phyloP scores from a whole-genome alignment of 2,888 invertebrate species.

The Microplitis manilae region DNA sequence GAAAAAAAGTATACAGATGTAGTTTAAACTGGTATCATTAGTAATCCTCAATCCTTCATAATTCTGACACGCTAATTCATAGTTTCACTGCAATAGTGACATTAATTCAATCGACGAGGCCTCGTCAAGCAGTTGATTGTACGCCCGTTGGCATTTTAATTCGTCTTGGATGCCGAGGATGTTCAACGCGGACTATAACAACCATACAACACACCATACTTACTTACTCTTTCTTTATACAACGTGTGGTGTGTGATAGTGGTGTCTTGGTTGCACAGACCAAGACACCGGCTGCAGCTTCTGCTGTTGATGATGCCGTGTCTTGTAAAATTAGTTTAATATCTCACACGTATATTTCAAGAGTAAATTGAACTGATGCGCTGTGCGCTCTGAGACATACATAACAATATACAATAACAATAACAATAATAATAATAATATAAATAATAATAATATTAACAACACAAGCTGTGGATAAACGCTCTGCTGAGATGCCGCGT shows the following conservation, averaged over 20 bases:
- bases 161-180: constrained; percentile 30
- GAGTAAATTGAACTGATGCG: constrained; percentile 47
- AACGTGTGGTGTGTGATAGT: background rate
- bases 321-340: constrained; percentile 1
- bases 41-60: constrained; percentile 38
- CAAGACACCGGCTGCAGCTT: constrained; percentile 38
- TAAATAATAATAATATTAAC: background rate
- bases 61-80: constrained; percentile 41
- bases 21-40: constrained; percentile 29
- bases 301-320: constrained; percentile 27
- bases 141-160: constrained; percentile 36
- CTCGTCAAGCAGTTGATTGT: constrained; percentile 35
- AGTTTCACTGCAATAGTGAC: constrained; percentile 41
- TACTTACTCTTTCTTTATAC: constrained; percentile 33
- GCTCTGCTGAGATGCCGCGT: background rate
- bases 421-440: background rate
- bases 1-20: background rate
- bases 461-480: background rate
- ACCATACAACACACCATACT: constrained; percentile 13
- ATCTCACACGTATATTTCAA: constrained; percentile 51
- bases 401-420: background rate
- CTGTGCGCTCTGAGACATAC: background rate
- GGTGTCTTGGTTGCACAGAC: background rate
- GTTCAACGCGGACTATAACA: background rate
- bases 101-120: constrained; percentile 43